Base-by-base conservation (phyloP, 2,113 vertebrate species). In the Pleuronectes platessa region DNA sequence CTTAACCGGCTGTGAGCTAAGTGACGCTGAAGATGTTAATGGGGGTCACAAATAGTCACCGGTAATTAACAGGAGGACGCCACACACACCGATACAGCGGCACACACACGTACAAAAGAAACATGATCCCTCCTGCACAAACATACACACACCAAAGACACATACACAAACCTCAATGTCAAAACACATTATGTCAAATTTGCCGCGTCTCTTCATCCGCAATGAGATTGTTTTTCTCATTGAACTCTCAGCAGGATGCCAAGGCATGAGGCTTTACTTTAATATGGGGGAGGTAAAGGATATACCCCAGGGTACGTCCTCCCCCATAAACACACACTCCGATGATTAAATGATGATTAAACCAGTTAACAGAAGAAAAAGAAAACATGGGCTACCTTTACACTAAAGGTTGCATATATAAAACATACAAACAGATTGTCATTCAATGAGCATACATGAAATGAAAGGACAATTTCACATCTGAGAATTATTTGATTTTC, bases 21-120 rank as follows among this genome's bases (percentile, higher is more conserved):
- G 87, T 81, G 88, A 83, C 47, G 76, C 71, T 64, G 74, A 88
- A 82, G 89, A 91, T 85, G 89, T 91, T 92, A 92, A 92, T 92
- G 85, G 90, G 83, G 89, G 90, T 93, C 89, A 87, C 86, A 82
- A 88, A 87, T 76, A 90, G 90, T 90, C 90, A 86, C 81, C 76
- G 61, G 90, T 92, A 92, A 93, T 93, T 93, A 93, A 90, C 68
- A 61, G 77, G 56, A 72, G 71, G 74, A 73, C 12, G 62, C 62
- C 47, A 63, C 45, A 21, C 75, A 21, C 75, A 61, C 63, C 82
- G 63, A 76, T 51, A 73, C 54, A 17, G 24, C 9, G 20, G 55
- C 56, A 9, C 56, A 35, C 47, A 68, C 20, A 47, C 63, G 62
- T n/a, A 58, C 42, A 78, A 76, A 76, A 79, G 55, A 61, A 59